Evolutionary conservation across 2,797 vertebrate species (phyloP), one percentile per base, ranked within the genome.

Genomic region (Hydrocynus forskahlii): DNA sequence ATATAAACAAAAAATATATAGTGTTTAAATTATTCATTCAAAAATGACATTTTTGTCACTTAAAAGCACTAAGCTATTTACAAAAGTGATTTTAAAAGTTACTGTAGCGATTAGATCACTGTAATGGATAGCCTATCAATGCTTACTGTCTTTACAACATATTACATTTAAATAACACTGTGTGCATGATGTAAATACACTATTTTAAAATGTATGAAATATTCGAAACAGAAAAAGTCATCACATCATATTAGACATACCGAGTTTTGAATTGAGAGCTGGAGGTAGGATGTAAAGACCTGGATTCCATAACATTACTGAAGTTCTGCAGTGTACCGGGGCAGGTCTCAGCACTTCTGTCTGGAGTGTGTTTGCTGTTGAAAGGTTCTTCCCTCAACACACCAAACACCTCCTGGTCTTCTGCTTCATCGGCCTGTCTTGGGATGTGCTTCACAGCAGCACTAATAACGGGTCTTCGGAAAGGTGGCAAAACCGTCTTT

Each of bases 401-500:
- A 64, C 55, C 63, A 69, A 43, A 71, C 59, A 74, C 52, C 63
- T 67, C 64, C 45, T 74, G 72, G 17, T 73, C 48, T 70, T 85
- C 84, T 80, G 54, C 66, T 63, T 85, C 81, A 35, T 81, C 81
- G 16, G 84, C 62, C 17, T 85, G 75, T 72, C 81, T 81, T 70
- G 75, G 84, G 74, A 83, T 72, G 45, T 38, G 25, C 1, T 38
- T 66, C 16, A 38, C 29, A 40, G 62, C 29, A 40, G 62, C 80
- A 57, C 40, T 50, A 75, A 70, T 74, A 75, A 55, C 72, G 45
- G 81, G 82, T 80, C 76, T 77, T 82, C 89, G 88, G 25, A 86
- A 84, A 67, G 85, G 71, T 23, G 87, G 85, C 14, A 86, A 57
- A 70, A 87, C 88, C 50, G 1, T 88, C 35, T 75, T 89, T 74